Conservation (phyloP, 2,113 vertebrate species). For the Herpailurus yagouaroundi region DNA sequence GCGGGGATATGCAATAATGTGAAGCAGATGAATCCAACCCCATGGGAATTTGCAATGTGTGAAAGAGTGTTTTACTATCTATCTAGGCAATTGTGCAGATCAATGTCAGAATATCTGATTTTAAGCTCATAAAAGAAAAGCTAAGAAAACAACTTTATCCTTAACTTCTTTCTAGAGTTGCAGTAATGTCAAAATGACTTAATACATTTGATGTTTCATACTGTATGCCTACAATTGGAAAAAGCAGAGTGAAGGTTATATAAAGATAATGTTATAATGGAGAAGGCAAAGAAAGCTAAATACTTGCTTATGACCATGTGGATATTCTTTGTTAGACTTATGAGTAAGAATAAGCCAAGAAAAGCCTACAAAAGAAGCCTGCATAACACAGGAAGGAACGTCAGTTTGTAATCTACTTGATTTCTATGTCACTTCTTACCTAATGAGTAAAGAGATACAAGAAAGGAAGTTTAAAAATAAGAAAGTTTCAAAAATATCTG, state of each 20-base stretch:
- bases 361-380: not conserved
- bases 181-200: not conserved
- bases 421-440: not conserved
- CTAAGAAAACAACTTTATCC: not conserved
- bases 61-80: not conserved
- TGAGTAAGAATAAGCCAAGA: not conserved
- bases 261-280: not conserved
- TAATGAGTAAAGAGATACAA: not conserved
- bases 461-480: not conserved
- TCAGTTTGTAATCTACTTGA: not conserved
- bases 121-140: not conserved
- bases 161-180: not conserved
- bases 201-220: not conserved
- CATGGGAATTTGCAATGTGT: not conserved
- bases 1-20: not conserved
- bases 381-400: not conserved
- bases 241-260: not conserved
- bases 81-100: not conserved
- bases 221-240: not conserved
- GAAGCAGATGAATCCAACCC: not conserved
- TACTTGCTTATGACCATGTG: not conserved
- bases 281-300: not conserved
- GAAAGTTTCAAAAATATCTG: not conserved
- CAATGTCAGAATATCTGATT: not conserved
- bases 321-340: conserved; percentile 5